Percentiles rank a stretch among this genome's conserved stretches.
Conservation (phyloP, 2,797 vertebrate species). For the Denticeps clupeoides region DNA sequence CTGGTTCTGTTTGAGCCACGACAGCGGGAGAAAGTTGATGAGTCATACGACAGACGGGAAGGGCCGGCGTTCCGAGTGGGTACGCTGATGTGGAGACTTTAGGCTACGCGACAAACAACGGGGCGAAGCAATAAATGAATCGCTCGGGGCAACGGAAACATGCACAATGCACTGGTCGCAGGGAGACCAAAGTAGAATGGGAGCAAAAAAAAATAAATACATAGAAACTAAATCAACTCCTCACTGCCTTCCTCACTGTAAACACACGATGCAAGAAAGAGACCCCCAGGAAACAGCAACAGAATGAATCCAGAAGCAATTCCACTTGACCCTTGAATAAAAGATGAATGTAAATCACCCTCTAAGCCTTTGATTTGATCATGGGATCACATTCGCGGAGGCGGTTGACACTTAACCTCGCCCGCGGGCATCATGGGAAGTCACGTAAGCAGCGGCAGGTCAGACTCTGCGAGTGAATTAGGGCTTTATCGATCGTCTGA, state of each 20-base stretch:
- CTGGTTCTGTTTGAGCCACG: constrained; percentile 14
- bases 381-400: constrained; percentile 56
- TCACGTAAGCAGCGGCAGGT: constrained; percentile 53
- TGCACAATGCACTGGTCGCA: constrained; percentile 1
- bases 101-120: constrained; percentile 13
- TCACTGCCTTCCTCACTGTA: neutral
- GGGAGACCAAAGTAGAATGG: constrained; percentile 1
- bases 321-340: constrained; percentile 39
- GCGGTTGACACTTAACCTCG: constrained; percentile 56
- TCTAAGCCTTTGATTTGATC: constrained; percentile 52
- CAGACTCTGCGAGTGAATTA: constrained; percentile 20
- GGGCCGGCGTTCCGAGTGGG: neutral
- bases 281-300: neutral
- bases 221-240: too few species aligned
- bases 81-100: neutral
- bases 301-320: neutral
- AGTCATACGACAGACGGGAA: constrained; percentile 9
- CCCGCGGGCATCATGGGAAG: constrained; percentile 50
- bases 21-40: constrained; percentile 10
- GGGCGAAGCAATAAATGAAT: constrained; percentile 3
- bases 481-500: constrained; percentile 21
- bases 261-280: neutral
- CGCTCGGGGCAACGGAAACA: constrained; percentile 8
- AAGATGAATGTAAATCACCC: constrained; percentile 40
- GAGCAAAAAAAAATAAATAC: too few species aligned